phyloP scores from a whole-genome alignment of 2,797 vertebrate species.

The Cheirogaleus major region DNA sequence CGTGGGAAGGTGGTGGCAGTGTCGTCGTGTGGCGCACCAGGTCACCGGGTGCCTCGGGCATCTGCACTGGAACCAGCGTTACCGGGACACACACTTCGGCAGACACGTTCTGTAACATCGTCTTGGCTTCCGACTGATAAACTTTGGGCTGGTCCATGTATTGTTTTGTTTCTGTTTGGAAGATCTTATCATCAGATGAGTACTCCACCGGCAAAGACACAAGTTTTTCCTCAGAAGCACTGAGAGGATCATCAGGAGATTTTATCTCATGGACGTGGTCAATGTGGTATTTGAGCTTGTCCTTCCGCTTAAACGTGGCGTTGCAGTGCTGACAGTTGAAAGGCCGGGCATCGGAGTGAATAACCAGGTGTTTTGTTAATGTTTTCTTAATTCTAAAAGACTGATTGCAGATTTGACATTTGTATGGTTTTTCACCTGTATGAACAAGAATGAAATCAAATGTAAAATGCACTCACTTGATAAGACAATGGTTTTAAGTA shows the following conservation, averaged over 20 bases:
- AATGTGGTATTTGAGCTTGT: slow-evolving; percentile 98
- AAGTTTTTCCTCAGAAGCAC: slow-evolving; percentile 86
- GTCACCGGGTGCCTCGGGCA: slow-evolving; percentile 83
- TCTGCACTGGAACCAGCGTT: slow-evolving; percentile 88
- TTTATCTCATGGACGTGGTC: slow-evolving; percentile 96
- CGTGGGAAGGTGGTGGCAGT: slow-evolving; percentile 81
- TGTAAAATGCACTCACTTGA: not conserved
- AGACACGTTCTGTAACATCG: slow-evolving; percentile 82
- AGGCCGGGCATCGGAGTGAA: slow-evolving; percentile 97
- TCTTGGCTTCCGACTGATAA: slow-evolving; percentile 84
- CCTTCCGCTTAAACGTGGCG: slow-evolving; percentile 97
- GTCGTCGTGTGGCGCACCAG: slow-evolving; percentile 80
- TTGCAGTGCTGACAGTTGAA: slow-evolving; percentile 97
- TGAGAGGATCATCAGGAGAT: slow-evolving; percentile 85
- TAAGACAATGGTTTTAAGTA: not conserved
- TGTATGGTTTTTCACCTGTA: slow-evolving; percentile 97
- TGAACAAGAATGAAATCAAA: slow-evolving; percentile 43
- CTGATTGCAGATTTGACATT: slow-evolving; percentile 96
- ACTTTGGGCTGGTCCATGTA: slow-evolving; percentile 85
- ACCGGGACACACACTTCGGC: slow-evolving; percentile 85
- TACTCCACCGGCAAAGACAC: slow-evolving; percentile 83
- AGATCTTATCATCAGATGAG: slow-evolving; percentile 85
- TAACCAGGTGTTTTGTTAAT: slow-evolving; percentile 98
- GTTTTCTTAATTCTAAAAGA: slow-evolving; percentile 99
- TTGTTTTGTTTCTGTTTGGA: slow-evolving; percentile 84